Percentiles rank a stretch among this genome's conserved stretches.
These are phyloP conservation scores for Lathamus discolor DNA, from an alignment of 2,113 vertebrate genomes.

Conservation along the genomic window DNA sequence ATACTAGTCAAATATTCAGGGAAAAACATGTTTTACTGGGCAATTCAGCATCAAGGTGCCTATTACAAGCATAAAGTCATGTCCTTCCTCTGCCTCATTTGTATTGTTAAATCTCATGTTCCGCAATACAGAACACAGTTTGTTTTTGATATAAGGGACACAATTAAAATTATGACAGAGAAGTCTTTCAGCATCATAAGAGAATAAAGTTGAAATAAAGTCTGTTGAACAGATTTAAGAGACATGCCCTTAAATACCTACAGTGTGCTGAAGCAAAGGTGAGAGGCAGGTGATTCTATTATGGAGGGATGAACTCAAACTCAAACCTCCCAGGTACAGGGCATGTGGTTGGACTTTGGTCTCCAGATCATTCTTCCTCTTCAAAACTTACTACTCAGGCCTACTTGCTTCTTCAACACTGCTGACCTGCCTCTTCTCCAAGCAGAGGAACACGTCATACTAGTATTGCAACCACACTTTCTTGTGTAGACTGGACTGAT, in stretches of 20 bases:
- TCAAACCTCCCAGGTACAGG: not conserved
- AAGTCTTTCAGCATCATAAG: not conserved
- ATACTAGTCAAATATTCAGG: not conserved
- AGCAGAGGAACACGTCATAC: not conserved
- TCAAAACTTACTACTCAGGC: not conserved
- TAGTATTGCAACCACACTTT: not conserved
- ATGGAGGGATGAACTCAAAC: not conserved
- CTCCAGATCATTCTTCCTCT: not conserved
- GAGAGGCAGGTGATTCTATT: not conserved
- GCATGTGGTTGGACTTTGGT: not conserved
- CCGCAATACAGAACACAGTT: not conserved
- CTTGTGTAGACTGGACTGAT: not conserved
- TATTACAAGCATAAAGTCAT: not conserved
- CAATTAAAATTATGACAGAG: not conserved
- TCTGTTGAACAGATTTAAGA: not conserved
- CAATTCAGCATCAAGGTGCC: not conserved
- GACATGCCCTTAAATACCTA: not conserved
- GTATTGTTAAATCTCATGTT: not conserved
- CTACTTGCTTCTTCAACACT: not conserved
- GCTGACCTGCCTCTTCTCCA: not conserved
- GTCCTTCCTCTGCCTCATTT: not conserved
- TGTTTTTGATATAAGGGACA: not conserved
- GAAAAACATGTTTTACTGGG: not conserved
- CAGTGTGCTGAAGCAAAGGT: not conserved
- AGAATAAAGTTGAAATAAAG: not conserved